These are phyloP conservation scores for Phataginus tricuspis DNA, from an alignment of 2,797 vertebrate genomes.

Conservation along the genomic window DNA sequence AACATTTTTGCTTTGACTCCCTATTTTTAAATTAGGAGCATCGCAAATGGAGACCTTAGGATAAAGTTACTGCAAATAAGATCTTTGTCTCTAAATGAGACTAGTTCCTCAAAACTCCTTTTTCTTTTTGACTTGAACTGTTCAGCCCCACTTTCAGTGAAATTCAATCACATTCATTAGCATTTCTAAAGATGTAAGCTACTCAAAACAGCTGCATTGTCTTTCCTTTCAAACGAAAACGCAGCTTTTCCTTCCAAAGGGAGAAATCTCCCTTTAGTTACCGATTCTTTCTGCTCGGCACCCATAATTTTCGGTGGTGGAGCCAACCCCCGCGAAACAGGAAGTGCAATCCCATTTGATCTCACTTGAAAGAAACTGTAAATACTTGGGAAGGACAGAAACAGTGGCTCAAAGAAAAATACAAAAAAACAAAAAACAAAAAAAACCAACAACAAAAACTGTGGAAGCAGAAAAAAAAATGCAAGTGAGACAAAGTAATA, in stretches of 20 bases:
- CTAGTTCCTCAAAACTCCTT: conserved; percentile 69
- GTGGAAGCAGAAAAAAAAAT: conserved; percentile 49
- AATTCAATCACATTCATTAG: conserved; percentile 75
- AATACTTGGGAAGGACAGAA: conserved; percentile 69
- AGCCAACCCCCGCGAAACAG: conserved; percentile 66
- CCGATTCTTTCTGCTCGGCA: conserved; percentile 64
- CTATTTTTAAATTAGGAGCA: conserved; percentile 61
- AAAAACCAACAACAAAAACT: neutral
- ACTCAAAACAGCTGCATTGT: conserved; percentile 80
- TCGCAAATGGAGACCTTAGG: conserved; percentile 66
- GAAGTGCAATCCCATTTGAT: conserved; percentile 80
- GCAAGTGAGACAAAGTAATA: conserved; percentile 60
- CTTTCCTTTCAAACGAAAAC: conserved; percentile 75
- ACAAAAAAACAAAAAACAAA: conserved; percentile 62
- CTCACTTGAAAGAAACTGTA: conserved; percentile 78
- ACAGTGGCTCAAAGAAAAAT: conserved; percentile 70
- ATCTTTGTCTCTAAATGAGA: conserved; percentile 72
- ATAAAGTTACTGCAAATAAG: conserved; percentile 76
- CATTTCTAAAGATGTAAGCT: conserved; percentile 78
- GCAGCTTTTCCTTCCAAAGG: conserved; percentile 77
- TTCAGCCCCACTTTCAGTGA: conserved; percentile 75
- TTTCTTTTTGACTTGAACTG: conserved; percentile 73
- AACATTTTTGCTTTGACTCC: conserved; percentile 43
- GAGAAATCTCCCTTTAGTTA: conserved; percentile 73
- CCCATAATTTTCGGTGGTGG: conserved; percentile 74